These are phyloP conservation scores for Isotomurus palustris DNA, from an alignment of 2,888 invertebrate species.

Conservation along the genomic window DNA sequence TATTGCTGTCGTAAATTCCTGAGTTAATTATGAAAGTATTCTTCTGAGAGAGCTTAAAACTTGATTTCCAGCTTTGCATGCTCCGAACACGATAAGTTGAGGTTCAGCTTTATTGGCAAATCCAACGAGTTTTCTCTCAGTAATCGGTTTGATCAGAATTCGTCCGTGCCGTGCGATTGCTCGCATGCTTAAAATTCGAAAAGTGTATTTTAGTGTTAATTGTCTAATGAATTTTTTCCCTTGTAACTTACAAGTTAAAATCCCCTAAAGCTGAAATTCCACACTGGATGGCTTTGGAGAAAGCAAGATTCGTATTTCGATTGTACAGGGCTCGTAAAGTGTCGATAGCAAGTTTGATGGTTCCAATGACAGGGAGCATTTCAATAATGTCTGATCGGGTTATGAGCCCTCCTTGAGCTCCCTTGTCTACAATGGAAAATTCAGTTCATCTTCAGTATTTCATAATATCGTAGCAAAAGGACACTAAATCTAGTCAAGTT, in stretches of 20 bases:
- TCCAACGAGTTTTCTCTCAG: constrained; percentile 23
- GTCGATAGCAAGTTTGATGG: constrained; percentile 30
- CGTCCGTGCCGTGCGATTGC: constrained; percentile 26
- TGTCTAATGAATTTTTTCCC: background rate
- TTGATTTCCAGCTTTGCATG: constrained; percentile 31
- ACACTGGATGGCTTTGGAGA: constrained; percentile 31
- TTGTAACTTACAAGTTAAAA: constrained; percentile 26
- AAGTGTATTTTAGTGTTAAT: background rate
- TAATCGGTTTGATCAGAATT: constrained; percentile 23
- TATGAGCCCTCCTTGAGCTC: constrained; percentile 11
- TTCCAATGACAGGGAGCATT: constrained; percentile 32
- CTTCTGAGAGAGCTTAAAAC: constrained; percentile 18
- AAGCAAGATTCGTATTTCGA: constrained; percentile 18
- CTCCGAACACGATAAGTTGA: constrained; percentile 26
- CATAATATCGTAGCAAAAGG: background rate
- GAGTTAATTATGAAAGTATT: constrained; percentile 11
- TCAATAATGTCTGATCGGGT: constrained; percentile 31
- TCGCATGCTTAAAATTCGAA: constrained; percentile 21
- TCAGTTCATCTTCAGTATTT: background rate
- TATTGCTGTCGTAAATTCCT: background rate
- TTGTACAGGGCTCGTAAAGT: constrained; percentile 20
- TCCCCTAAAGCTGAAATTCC: constrained; percentile 33
- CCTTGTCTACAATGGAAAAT: background rate
- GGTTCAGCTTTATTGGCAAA: constrained; percentile 31
- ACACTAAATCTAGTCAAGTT: background rate